Base-by-base conservation (phyloP, 2,113 vertebrate species). In the Phrynosoma platyrhinos region DNA sequence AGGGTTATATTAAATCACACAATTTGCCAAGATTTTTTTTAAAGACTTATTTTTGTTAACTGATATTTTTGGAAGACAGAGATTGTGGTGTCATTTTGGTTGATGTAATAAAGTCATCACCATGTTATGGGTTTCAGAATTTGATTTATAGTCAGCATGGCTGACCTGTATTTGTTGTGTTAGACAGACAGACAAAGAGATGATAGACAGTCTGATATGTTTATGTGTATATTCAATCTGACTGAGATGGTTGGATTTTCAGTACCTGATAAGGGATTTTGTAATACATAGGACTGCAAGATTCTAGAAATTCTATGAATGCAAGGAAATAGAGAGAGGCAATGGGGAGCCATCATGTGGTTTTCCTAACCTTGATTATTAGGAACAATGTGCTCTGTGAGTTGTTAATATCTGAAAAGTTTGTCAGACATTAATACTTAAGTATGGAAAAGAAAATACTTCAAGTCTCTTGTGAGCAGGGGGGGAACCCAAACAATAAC, bases 391-490 rank as follows among this genome's bases (percentile, higher is more conserved):
- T 88, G 2, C 0, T 14, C 42, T 77, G 7, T 68, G 62, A 52
- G 32, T 68, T 77, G 40, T 58, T 87, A 25, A 6, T 83, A 8
- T 58, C 78, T 78, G 72, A 68, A 87, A 69, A 58, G 27, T 13
- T 62, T 71, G 25, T 76, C 40, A 55, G 12, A 12, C 81, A 79
- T 79, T 89, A 77, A 14, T 88, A 62, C 80, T 76, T 69, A 83
- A 88, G 75, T 79, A 32, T 68, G 55, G 82, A 36, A 71, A 71
- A 6, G 10, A 80, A 74, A 66, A 36, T 89, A 0, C n/a, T 85
- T 74, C 76, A 92, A 23, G 79, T 40, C 53, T 79, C 16, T 80
- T 87, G 36, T 53, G 91, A 86, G 75, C 71, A 85, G 42, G 66
- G 66, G 23, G 23, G 18, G 47, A 74, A 62, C 12, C 6, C 42